A percentile compares a stretch with the other conserved stretches of the same genome.
phyloP scores from a whole-genome alignment of 2,888 invertebrate species.

The Myopa testacea region DNA sequence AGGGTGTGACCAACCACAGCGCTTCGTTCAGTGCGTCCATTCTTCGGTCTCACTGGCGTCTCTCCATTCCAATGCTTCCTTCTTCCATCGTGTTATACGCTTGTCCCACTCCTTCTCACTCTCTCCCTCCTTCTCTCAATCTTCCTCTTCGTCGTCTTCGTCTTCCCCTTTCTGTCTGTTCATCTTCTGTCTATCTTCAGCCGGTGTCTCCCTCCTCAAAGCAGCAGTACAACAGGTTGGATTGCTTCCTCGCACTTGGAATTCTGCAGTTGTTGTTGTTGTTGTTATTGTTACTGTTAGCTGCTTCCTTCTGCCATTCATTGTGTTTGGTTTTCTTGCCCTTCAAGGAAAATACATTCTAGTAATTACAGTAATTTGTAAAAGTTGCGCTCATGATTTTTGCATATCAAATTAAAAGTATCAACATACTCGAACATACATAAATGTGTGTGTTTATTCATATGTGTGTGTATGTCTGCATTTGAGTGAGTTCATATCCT shows the following conservation, averaged over 20 bases:
- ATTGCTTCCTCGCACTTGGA: not conserved
- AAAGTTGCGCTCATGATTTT: slow-evolving; percentile 54
- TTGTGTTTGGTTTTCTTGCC: slow-evolving; percentile 51
- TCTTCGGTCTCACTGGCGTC: not conserved
- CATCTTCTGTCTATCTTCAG: slow-evolving; percentile 11
- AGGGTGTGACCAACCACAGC: slow-evolving; percentile 43
- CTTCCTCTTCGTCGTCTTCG: not conserved
- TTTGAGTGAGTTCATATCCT: not conserved
- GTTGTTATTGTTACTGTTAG: slow-evolving; percentile 9
- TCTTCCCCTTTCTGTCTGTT: slow-evolving; percentile 2
- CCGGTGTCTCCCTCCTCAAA: not conserved
- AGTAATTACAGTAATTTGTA: slow-evolving; percentile 62
- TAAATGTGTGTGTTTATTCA: not conserved
- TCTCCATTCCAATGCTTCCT: not conserved
- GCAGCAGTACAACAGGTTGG: not conserved
- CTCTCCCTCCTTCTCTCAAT: not conserved
- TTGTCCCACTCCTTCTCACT: not conserved
- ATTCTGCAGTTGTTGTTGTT: slow-evolving; percentile 9
- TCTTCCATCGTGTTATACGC: not conserved
- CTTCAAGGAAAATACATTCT: slow-evolving; percentile 59
- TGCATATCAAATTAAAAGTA: slow-evolving; percentile 20
- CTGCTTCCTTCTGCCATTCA: slow-evolving; percentile 14
- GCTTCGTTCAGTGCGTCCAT: not conserved
- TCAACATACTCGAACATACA: too few relatives aligned
- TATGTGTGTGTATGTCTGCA: not conserved